Percentiles rank a stretch among this genome's conserved stretches.
phyloP scores from a whole-genome alignment of 2,888 invertebrate genomes.

The Apodemia mormo region DNA sequence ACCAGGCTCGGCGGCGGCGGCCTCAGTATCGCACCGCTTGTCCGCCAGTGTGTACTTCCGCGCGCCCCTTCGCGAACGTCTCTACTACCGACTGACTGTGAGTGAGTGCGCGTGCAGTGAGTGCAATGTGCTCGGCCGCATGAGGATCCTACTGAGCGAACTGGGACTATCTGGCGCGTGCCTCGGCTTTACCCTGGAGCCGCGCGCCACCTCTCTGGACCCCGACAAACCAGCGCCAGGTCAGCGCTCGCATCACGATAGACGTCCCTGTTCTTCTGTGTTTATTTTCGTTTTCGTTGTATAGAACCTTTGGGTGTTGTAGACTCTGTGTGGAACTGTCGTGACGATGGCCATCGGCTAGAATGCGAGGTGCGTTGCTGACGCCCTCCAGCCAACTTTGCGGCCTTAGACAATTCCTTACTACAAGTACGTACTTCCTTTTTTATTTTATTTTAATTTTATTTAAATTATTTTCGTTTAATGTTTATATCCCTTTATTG shows the following conservation, averaged over 20 bases:
- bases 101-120: conserved; percentile 80
- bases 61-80: conserved; percentile 63
- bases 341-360: conserved; percentile 80
- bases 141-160: conserved; percentile 82
- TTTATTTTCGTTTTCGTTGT: conserved; percentile 82
- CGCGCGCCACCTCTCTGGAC: conserved; percentile 74
- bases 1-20: conserved; percentile 78
- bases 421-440: conserved; percentile 75
- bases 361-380: conserved; percentile 81
- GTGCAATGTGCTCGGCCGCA: conserved; percentile 80
- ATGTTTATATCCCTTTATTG: conserved; percentile 23
- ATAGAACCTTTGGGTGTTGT: conserved; percentile 77
- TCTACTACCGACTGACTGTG: conserved; percentile 61
- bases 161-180: conserved; percentile 80
- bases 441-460: conserved; percentile 55
- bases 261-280: conserved; percentile 74
- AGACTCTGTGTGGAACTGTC: conserved; percentile 77
- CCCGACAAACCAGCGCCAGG: conserved; percentile 78
- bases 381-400: conserved; percentile 78
- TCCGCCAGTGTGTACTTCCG: conserved; percentile 67
- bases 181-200: conserved; percentile 79
- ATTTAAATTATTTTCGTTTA: conserved; percentile 45
- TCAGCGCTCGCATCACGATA: conserved; percentile 76
- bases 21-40: conserved; percentile 81
- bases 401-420: conserved; percentile 75